These are phyloP conservation scores for Riptortus pedestris DNA, from an alignment of 1,140 invertebrate species.

Conservation along the genomic window DNA sequence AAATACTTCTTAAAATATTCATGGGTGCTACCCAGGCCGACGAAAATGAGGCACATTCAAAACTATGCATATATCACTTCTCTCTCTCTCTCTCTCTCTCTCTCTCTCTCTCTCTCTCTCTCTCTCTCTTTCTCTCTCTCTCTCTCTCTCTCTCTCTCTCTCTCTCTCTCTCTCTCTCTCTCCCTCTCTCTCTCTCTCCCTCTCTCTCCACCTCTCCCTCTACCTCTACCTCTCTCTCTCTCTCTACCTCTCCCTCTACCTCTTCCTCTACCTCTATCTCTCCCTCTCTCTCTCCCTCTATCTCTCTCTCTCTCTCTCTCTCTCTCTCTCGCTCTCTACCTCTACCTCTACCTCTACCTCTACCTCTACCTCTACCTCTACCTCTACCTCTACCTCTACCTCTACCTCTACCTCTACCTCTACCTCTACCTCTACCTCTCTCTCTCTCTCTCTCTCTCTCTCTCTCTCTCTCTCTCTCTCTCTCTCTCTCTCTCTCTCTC, in stretches of 20 bases:
- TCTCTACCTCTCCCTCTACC: neutral
- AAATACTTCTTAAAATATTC: too few species aligned
- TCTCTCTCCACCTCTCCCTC: neutral
- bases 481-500: constrained; percentile 20
- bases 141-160: constrained; percentile 10
- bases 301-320: constrained; percentile 20
- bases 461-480: constrained; percentile 13
- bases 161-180: constrained; percentile 17
- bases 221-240: neutral
- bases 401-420: constrained; percentile 1
- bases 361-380: neutral
- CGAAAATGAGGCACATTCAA: too few species aligned
- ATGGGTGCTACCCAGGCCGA: too few species aligned
- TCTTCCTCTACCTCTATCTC: neutral
- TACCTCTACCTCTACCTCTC: constrained; percentile 21
- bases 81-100: constrained; percentile 10
- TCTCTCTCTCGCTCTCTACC: constrained; percentile 9
- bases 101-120: constrained; percentile 14
- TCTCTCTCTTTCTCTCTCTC: constrained; percentile 13
- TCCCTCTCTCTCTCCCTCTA: constrained; percentile 10
- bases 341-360: constrained; percentile 12
- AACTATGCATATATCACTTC: too few species aligned
- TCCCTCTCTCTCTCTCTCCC: neutral
- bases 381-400: neutral
- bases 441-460: constrained; percentile 15